phyloP scores from a whole-genome alignment of 2,888 invertebrate genomes.

The Acrocyrtus sp. region DNA sequence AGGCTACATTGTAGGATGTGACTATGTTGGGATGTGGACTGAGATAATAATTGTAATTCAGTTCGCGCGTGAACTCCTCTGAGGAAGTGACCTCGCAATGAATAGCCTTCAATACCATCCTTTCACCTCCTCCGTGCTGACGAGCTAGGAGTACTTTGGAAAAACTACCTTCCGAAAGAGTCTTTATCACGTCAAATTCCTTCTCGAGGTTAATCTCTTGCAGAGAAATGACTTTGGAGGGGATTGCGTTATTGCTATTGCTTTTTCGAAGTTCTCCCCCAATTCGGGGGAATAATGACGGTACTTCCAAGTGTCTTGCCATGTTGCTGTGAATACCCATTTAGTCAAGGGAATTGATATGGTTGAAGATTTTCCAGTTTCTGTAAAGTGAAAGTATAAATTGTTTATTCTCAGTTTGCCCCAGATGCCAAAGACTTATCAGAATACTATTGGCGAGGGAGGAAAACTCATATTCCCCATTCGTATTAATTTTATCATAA shows the following conservation, averaged over 20 bases:
- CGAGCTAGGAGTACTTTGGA: slow-evolving; percentile 76
- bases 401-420: too few relatives aligned
- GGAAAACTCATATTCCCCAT: too few relatives aligned
- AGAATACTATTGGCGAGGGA: too few relatives aligned
- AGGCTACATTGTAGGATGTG: slow-evolving; percentile 79
- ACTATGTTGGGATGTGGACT: slow-evolving; percentile 82
- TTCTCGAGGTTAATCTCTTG: slow-evolving; percentile 70
- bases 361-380: too few relatives aligned
- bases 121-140: slow-evolving; percentile 68
- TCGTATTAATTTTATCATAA: too few relatives aligned
- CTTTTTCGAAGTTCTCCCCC: slow-evolving; percentile 30
- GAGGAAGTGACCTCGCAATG: slow-evolving; percentile 72
- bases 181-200: slow-evolving; percentile 75
- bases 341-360: neutral
- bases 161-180: slow-evolving; percentile 77
- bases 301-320: slow-evolving; percentile 46
- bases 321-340: slow-evolving; percentile 50
- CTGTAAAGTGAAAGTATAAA: too few relatives aligned
- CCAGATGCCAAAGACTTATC: too few relatives aligned
- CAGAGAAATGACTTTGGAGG: slow-evolving; percentile 64
- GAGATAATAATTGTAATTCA: slow-evolving; percentile 80
- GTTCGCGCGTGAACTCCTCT: slow-evolving; percentile 78
- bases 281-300: slow-evolving; percentile 30
- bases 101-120: slow-evolving; percentile 77
- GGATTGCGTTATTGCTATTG: slow-evolving; percentile 35